phyloP scores from a whole-genome alignment of 2,888 invertebrate species.

The Hirudinaria manillensis region DNA sequence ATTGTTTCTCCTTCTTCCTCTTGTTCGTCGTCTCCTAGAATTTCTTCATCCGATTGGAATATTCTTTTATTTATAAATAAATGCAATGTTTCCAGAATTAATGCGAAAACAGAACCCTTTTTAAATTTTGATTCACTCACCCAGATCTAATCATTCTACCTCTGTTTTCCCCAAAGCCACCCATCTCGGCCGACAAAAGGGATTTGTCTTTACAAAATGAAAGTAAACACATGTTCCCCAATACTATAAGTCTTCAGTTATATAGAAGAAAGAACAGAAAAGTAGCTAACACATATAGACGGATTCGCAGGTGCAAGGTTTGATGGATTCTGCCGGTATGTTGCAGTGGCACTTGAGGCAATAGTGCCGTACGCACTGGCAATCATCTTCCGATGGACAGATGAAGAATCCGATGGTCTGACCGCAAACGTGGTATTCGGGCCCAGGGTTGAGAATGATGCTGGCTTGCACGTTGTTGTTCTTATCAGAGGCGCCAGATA shows the following conservation, averaged over 20 bases:
- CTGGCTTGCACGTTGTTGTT: constrained; percentile 6
- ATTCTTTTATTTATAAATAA: too few relatives aligned
- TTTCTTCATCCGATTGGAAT: too few relatives aligned
- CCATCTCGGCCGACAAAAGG: too few relatives aligned
- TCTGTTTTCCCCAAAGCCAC: not conserved
- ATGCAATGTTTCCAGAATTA: too few relatives aligned
- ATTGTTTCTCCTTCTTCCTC: too few relatives aligned
- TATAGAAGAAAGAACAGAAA: too few relatives aligned
- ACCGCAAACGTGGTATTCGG: not conserved
- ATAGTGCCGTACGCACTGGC: constrained; percentile 18
- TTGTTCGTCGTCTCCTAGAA: too few relatives aligned
- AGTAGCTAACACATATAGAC: not conserved
- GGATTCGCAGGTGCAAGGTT: constrained; percentile 5
- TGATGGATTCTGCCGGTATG: not conserved
- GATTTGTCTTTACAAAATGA: too few relatives aligned
- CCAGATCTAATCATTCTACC: not conserved
- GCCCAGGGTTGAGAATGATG: constrained; percentile 23
- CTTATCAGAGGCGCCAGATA: not conserved
- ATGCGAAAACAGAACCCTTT: too few relatives aligned
- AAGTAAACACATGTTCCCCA: too few relatives aligned
- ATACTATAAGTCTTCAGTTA: too few relatives aligned
- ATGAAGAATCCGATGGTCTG: constrained; percentile 21
- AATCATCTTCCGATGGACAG: constrained; percentile 16
- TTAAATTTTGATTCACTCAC: not conserved
- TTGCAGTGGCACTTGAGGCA: constrained; percentile 18